These are phyloP conservation scores for Hippocampus comes DNA, from an alignment of 2,113 vertebrate genomes.

Conservation along the genomic window DNA sequence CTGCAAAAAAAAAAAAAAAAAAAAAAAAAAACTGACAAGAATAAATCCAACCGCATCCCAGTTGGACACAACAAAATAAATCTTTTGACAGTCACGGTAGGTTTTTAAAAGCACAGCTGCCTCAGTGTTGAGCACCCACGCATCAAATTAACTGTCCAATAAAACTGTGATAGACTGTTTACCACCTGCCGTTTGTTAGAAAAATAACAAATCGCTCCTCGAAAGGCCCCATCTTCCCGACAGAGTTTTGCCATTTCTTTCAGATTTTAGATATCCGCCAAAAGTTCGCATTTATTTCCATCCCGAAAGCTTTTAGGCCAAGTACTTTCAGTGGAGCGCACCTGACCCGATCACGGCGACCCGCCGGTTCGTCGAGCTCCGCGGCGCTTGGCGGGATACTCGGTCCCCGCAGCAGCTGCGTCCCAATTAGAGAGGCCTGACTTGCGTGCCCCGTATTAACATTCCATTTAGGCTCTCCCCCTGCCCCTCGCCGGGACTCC, in stretches of 20 bases:
- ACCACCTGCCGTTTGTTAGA: constrained; percentile 14
- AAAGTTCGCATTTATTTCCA: constrained; percentile 4
- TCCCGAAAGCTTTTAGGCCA: constrained; percentile 30
- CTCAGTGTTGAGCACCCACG: constrained; percentile 11
- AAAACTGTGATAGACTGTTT: constrained; percentile 16
- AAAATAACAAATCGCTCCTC: background rate
- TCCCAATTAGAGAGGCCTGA: constrained; percentile 81
- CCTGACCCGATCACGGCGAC: constrained; percentile 63
- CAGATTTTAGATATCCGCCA: too few species aligned
- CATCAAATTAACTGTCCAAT: constrained; percentile 24
- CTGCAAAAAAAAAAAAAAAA: background rate
- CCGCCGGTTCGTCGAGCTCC: constrained; percentile 51
- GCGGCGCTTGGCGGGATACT: constrained; percentile 55
- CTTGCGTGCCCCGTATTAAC: constrained; percentile 78
- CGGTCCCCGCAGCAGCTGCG: constrained; percentile 79
- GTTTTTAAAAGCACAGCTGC: constrained; percentile 36
- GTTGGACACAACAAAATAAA: constrained; percentile 1
- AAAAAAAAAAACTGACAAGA: background rate
- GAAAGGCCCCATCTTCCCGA: background rate
- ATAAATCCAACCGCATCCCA: background rate
- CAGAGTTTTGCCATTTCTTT: background rate
- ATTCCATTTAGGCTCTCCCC: constrained; percentile 77
- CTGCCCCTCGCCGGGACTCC: constrained; percentile 54
- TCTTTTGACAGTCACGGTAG: constrained; percentile 17
- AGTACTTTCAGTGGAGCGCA: constrained; percentile 55